A percentile compares a stretch with the other conserved stretches of the same genome.
Conservation (phyloP, 2,797 vertebrate species). For the Sorex maritimensis region DNA sequence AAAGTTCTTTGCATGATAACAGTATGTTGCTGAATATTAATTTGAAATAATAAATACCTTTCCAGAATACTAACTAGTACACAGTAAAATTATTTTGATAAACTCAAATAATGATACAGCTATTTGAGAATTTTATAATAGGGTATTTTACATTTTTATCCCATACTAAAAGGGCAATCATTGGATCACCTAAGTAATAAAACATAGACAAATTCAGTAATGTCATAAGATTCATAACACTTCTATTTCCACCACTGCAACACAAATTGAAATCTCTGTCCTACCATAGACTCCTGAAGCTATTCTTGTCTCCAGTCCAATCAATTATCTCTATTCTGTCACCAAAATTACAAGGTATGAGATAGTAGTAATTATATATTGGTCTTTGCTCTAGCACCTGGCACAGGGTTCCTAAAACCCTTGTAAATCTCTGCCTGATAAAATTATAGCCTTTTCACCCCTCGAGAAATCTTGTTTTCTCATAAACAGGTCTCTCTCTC, state of each 20-base stretch:
- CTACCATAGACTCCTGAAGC: constrained; percentile 1
- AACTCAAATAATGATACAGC: constrained; percentile 44
- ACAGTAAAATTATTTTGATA: constrained; percentile 46
- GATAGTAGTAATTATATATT: not conserved
- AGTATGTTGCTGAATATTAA: constrained; percentile 45
- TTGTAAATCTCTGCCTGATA: not conserved
- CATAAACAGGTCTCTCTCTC: too few species aligned
- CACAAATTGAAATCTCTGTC: constrained; percentile 46
- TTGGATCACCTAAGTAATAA: not conserved
- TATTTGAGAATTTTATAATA: constrained; percentile 19
- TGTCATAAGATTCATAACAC: constrained; percentile 46
- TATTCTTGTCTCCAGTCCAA: constrained; percentile 35
- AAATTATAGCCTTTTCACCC: too few species aligned
- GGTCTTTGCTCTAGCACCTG: not conserved
- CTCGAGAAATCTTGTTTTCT: too few species aligned
- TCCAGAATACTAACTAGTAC: constrained; percentile 1
- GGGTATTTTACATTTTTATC: too few species aligned
- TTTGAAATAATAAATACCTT: constrained; percentile 58
- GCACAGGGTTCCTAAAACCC: not conserved
- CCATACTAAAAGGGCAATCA: not conserved
- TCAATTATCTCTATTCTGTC: not conserved
- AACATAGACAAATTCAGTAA: constrained; percentile 44
- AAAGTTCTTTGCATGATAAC: constrained; percentile 26
- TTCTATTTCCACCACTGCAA: constrained; percentile 2
- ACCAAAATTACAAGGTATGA: constrained; percentile 1